Evolutionary conservation across 2,797 vertebrate species (phyloP), one percentile per base, ranked within the genome.

Genomic region (Tiaroga cobitis): DNA sequence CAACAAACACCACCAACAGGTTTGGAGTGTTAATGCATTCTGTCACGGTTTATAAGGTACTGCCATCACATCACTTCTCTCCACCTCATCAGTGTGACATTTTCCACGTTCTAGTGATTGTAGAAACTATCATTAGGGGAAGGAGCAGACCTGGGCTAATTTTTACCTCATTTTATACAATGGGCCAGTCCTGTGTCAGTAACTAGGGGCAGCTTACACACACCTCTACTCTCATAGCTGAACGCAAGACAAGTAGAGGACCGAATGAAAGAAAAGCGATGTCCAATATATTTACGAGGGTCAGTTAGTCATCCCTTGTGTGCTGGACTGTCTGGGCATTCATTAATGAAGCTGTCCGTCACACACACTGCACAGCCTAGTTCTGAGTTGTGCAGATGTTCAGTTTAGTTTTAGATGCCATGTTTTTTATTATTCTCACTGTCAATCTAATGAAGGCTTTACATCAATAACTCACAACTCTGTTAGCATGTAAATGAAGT

Each of bases 81-180:
- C 34, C 26, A 16, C 15, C 76, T 74, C 68, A 87, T 54, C 46
- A 19, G 61, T 32, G 49, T 61, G 59, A 61, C 1, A 5, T 26
- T 61, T 26, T 78, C 54, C 41, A 72, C 11, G 1, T 56, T 54
- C 32, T 79, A 39, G 74, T 69, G 16, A 19, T 59, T 18, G 24
- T 56, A 26, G 51, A 61, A 29, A 63, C 61, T 63, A 24, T 49
- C n/a, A 32, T 61, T 29, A 59, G 18, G 19, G 8, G 10, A 18
- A 61, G 24, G 65, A 86, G 41, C 56, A 73, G 68, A 84, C 24
- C 21, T 84, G 69, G 46, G 61, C 49, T 15, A 34, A 41, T 86
- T 79, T 86, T 80, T 86, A 82, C 88, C 73, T 87, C 83, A 82
- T 68, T 80, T 75, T 67, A 75, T 72, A 67, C 32, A 63, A 43